A percentile compares a stretch with the other conserved stretches of the same genome.
phyloP scores from a whole-genome alignment of 2,113 vertebrate species.

The Stictonetta naevosa region DNA sequence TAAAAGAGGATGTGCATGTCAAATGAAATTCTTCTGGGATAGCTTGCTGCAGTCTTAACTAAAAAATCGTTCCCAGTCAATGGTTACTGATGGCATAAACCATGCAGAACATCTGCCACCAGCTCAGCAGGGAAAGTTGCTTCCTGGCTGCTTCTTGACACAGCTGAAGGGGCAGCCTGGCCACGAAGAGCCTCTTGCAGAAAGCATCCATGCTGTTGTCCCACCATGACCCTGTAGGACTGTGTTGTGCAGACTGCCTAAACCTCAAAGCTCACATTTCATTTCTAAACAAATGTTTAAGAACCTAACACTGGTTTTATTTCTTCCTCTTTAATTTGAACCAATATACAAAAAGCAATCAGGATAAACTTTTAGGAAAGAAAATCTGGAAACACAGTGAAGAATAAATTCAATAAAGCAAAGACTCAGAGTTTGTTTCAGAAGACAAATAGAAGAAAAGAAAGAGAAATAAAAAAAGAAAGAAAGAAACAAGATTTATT shows the following conservation, averaged over 20 bases:
- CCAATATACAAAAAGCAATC: not conserved
- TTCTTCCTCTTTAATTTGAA: not conserved
- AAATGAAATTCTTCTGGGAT: not conserved
- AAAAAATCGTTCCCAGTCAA: accelerated
- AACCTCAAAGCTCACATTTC: not conserved
- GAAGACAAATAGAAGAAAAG: not conserved
- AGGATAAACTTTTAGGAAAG: not conserved
- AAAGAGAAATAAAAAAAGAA: not conserved
- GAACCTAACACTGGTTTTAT: not conserved
- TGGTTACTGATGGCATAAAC: not conserved
- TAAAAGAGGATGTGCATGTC: not conserved
- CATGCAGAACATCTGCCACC: not conserved
- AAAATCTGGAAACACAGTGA: not conserved
- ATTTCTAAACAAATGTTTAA: not conserved
- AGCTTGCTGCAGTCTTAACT: not conserved
- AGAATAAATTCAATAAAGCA: not conserved
- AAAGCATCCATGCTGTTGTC: not conserved
- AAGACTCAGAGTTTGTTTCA: not conserved
- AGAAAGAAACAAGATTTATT: not conserved
- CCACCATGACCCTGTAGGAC: not conserved
- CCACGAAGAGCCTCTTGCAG: not conserved
- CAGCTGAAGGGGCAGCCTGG: not conserved
- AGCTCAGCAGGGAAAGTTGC: not conserved
- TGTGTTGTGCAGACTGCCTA: not conserved
- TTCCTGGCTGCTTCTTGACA: not conserved